A percentile compares a stretch with the other conserved stretches of the same genome.
These are phyloP conservation scores for Montifringilla adamsi DNA, from an alignment of 2,113 vertebrate species.

Conservation along the genomic window DNA sequence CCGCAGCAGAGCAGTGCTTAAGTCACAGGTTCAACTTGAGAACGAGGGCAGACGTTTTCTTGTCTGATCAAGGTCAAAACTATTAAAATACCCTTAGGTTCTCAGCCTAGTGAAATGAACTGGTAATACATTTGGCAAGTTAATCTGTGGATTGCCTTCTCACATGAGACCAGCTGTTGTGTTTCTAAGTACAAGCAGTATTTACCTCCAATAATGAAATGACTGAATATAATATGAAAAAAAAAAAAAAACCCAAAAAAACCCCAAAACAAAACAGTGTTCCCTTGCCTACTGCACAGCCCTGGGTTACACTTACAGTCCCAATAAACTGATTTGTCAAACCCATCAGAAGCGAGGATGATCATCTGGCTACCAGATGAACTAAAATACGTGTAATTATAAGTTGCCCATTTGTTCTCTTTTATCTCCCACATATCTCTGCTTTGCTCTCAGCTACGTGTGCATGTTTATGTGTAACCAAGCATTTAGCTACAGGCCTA, in stretches of 20 bases:
- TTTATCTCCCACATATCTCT: slow-evolving; percentile 72
- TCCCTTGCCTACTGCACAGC: slow-evolving; percentile 52
- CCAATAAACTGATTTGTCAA: slow-evolving; percentile 84
- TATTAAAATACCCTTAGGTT: slow-evolving; percentile 66
- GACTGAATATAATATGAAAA: slow-evolving; percentile 54
- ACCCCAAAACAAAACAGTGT: neutral
- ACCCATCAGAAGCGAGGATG: slow-evolving; percentile 73
- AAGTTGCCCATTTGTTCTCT: slow-evolving; percentile 75
- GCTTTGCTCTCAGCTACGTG: slow-evolving; percentile 12
- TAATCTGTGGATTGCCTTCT: slow-evolving; percentile 74
- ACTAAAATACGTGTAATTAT: slow-evolving; percentile 74
- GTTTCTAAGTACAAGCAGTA: slow-evolving; percentile 57
- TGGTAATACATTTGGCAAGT: slow-evolving; percentile 68
- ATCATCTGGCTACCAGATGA: slow-evolving; percentile 82
- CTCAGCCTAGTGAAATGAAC: slow-evolving; percentile 65
- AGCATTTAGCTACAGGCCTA: neutral
- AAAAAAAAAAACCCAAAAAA: neutral
- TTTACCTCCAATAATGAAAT: slow-evolving; percentile 71
- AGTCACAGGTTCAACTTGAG: slow-evolving; percentile 43
- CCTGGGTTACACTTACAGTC: slow-evolving; percentile 72
- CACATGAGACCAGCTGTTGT: slow-evolving; percentile 66
- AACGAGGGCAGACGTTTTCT: slow-evolving; percentile 50
- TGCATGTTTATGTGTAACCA: slow-evolving; percentile 47
- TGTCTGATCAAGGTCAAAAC: slow-evolving; percentile 69
- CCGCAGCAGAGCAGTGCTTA: neutral